These are phyloP conservation scores for Myrmecophaga tridactyla DNA, from an alignment of 2,113 vertebrate species.

Conservation along the genomic window DNA sequence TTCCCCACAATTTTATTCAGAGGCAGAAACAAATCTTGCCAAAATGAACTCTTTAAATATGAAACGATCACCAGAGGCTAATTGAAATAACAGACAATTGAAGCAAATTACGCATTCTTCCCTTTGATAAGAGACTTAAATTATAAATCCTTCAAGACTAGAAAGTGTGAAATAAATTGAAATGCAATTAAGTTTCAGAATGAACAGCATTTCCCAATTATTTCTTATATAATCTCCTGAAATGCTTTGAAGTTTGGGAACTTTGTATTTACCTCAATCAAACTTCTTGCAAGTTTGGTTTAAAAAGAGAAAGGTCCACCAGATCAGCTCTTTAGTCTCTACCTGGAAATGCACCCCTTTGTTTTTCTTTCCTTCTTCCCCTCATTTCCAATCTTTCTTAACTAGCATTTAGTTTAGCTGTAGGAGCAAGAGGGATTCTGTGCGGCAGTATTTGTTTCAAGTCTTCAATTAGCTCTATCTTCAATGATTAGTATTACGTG, in stretches of 20 bases:
- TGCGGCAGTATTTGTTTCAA: not conserved
- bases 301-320: not conserved
- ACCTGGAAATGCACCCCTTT: not conserved
- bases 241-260: constrained; percentile 33
- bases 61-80: constrained; percentile 73
- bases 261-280: constrained; percentile 55
- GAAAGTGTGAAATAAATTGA: constrained; percentile 72
- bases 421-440: no score
- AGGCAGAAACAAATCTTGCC: constrained; percentile 60
- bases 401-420: not conserved
- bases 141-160: constrained; percentile 67
- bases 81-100: constrained; percentile 71
- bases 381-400: not conserved
- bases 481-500: not conserved
- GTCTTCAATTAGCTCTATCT: not conserved
- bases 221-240: constrained; percentile 42
- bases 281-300: constrained; percentile 29
- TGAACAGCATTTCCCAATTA: constrained; percentile 65
- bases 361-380: not conserved
- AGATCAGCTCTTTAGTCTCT: not conserved
- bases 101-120: constrained; percentile 73
- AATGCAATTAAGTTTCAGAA: constrained; percentile 76
- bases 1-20: constrained; percentile 52
- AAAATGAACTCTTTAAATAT: constrained; percentile 76
- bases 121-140: constrained; percentile 71